Conservation (phyloP, 2,113 vertebrate species). For the Ailuropoda melanoleuca region DNA sequence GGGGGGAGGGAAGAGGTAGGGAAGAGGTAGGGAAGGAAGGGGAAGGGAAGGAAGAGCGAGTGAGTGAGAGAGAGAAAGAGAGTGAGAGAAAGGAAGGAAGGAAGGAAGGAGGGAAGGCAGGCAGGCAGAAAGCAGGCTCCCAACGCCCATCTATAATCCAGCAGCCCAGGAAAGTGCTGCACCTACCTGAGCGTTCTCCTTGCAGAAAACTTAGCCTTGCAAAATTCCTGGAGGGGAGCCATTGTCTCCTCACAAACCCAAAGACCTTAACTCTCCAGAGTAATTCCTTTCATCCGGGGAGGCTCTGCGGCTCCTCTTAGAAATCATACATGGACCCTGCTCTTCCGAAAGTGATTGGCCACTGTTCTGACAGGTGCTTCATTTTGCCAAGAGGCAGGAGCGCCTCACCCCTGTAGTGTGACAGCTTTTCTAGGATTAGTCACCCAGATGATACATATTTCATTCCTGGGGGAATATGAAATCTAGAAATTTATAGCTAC, state of each 20-base stretch:
- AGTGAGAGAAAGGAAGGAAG: background rate
- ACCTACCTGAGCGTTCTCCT: background rate
- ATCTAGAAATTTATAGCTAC: background rate
- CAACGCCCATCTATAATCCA: background rate
- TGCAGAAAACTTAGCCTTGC: background rate
- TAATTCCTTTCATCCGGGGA: background rate
- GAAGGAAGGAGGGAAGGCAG: fast-evolving
- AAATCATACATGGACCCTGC: background rate
- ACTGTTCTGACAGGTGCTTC: background rate
- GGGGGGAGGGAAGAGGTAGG: fast-evolving
- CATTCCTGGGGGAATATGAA: background rate
- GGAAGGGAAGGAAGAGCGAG: no score
- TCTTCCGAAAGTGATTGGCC: background rate
- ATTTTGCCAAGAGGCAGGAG: background rate
- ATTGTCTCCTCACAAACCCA: background rate
- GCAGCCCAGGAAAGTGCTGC: background rate
- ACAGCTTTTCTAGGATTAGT: conserved; percentile 7
- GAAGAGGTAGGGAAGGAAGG: no score
- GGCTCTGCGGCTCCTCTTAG: background rate
- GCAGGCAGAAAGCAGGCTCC: background rate
- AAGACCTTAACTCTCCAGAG: background rate
- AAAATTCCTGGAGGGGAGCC: background rate
- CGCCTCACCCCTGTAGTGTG: background rate
- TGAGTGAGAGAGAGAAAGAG: background rate
- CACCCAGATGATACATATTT: background rate